These are phyloP conservation scores for Ligdia adustata DNA, from an alignment of 2,888 invertebrate genomes.

Conservation along the genomic window DNA sequence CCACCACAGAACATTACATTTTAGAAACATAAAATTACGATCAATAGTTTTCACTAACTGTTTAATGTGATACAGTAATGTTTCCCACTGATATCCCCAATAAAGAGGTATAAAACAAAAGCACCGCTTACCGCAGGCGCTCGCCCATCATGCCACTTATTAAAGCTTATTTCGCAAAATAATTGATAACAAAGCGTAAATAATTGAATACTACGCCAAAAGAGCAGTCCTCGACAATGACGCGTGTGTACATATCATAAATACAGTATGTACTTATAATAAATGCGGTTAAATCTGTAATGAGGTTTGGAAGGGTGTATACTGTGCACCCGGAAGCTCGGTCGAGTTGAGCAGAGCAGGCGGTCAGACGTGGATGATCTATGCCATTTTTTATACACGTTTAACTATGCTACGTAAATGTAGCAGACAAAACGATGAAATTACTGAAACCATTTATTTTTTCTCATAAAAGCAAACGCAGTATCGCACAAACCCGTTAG, in stretches of 20 bases:
- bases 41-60: too few species aligned
- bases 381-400: conserved; percentile 67
- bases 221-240: conserved; percentile 5
- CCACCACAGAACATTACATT: too few species aligned
- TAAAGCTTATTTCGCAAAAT: conserved; percentile 2
- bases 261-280: too few species aligned
- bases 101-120: background rate
- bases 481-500: conserved; percentile 33
- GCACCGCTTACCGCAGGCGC: background rate
- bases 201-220: conserved; percentile 5
- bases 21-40: too few species aligned
- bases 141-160: background rate
- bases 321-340: conserved; percentile 48
- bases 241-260: conserved; percentile 6
- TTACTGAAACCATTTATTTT: conserved; percentile 28
- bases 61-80: background rate
- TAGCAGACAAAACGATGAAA: conserved; percentile 33
- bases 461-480: conserved; percentile 29
- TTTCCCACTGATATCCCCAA: background rate
- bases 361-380: conserved; percentile 74
- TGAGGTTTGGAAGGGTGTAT: conserved; percentile 59
- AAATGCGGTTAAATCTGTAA: conserved; percentile 51
- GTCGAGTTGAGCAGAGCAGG: conserved; percentile 36
- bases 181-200: conserved; percentile 17
- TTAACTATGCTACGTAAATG: conserved; percentile 61